A percentile compares a stretch with the other conserved stretches of the same genome.
These are phyloP conservation scores for Smittia aterrima DNA, from an alignment of 2,888 invertebrate genomes.

Conservation along the genomic window DNA sequence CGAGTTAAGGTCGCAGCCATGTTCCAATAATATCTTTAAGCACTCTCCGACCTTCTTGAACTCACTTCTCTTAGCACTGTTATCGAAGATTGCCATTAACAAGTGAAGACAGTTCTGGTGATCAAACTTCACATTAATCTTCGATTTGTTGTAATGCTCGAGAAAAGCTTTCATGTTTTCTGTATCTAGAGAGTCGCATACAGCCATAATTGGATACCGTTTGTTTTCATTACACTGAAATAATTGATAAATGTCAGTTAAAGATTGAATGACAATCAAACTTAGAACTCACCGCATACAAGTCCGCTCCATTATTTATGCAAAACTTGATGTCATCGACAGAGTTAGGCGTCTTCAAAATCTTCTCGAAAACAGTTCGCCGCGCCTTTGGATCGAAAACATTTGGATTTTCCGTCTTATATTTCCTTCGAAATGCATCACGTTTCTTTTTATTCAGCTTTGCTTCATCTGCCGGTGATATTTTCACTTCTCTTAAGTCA, in stretches of 20 bases:
- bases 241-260: not conserved
- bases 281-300: conserved; percentile 7
- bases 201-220: conserved; percentile 24
- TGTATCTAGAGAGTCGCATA: conserved; percentile 1
- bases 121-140: conserved; percentile 8
- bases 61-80: not conserved
- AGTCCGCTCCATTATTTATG: conserved; percentile 23
- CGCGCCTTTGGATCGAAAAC: not conserved
- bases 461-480: not conserved
- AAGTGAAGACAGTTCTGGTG: conserved; percentile 21
- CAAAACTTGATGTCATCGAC: not conserved
- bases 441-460: not conserved
- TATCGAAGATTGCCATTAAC: not conserved
- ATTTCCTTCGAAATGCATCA: not conserved
- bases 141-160: not conserved
- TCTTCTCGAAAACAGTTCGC: not conserved
- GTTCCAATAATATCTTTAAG: not conserved
- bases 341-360: not conserved
- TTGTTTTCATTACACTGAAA: conserved; percentile 16
- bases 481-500: not conserved
- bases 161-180: conserved; percentile 5
- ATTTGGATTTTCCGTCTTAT: not conserved
- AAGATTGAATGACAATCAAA: not conserved
- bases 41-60: conserved; percentile 42
- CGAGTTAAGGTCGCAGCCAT: conserved; percentile 1